Evolutionary conservation across 2,888 invertebrate genomes (phyloP), one percentile per base, ranked within the genome.

Genomic region (Xanthostigma xanthostigma): DNA sequence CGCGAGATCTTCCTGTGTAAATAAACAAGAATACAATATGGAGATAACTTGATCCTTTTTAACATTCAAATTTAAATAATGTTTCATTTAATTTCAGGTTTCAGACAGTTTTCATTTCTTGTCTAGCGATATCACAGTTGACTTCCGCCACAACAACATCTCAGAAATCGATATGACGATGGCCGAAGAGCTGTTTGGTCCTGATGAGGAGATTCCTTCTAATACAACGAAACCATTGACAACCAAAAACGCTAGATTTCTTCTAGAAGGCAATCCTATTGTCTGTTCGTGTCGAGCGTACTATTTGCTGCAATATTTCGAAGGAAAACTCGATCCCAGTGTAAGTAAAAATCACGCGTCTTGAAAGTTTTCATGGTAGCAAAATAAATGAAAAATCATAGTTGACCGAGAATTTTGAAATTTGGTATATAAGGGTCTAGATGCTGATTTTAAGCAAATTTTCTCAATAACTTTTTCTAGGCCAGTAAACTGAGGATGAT

Each of bases 231-330:
- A 57, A 9, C 46, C 49, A 9, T 36, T 39, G 9, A 10, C 8
- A 12, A 13, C 14, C 13, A 50, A 45, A 5, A 55, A 60, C 17
- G 61, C 71, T 1, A 54, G 54, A 1, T 62, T 78, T 41, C 60
- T 63, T 12, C 57, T 79, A 1, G 71, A 67, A n/a, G 59, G 71
- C 38, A 79, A 80, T 64, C 78, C 79, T 0, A 53, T 81, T 8
- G 53, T 61, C 8, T 81, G 81, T 54, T 72, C 77, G 55, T 80
- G 80, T 57, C 50, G 61, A 0, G 51, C 74, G 1, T 64, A 72
- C 49, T 58, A 68, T 41, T 70, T 78, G 45, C 59, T 74, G 2
- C 66, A 68, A 43, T 73, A 70, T 53, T 52, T 74, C 8, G 65
- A 69, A 27, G 66, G 66, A 1, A 58, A 62, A 27, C 60, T 71